Base-by-base conservation (phyloP, 2,888 invertebrate genomes). In the Erpobdella octoculata region DNA sequence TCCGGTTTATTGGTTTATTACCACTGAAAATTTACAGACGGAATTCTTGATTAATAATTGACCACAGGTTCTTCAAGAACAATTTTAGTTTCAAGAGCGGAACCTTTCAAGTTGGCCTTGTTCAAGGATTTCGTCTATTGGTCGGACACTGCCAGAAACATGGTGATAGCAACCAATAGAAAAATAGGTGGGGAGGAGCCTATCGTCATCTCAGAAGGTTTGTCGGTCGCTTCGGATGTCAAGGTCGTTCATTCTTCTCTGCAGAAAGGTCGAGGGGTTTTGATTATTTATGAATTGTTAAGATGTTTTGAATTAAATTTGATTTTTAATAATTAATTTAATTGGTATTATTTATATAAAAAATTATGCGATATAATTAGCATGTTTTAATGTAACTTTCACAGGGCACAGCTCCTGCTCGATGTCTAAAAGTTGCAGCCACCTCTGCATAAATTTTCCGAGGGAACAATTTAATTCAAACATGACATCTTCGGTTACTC, bases 101-200 rank as follows among this genome's bases (percentile, higher is more conserved):
- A 94, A 72, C 89, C 80, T 61, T 90, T 91, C 86, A 91, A 93
- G 0, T 93, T 91, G 83, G 92, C 92, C 0, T 87, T 95, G 53
- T 53, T 53, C 28, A 28, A 53, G 15, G 28, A 53, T n/a, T 8
- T 53, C 21, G 8, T 53, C 6, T 53, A 18, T 53, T 53, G 18
- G n/a, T 18, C 53, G 53, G 28, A 53, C 18, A 28, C 53, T 25
- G 53, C 21, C 9, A 28, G 53, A 5, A 21, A 53, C 21, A 53
- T 53, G 21, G 18, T 53, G 21, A 28, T n/a, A n/a, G n/a, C n/a
- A n/a, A n/a, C n/a, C n/a, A n/a, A 2, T 28, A 53, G 15, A 1
- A n/a, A 53, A 25, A 8, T 53, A n/a, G 15, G 1, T 8, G 15
- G 8, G 21, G 53, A n/a, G 8, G 28, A n/a, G 21, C 53, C 21